Evolutionary conservation across 2,113 vertebrate species (phyloP).

Genomic region (Podilymbus podiceps): DNA sequence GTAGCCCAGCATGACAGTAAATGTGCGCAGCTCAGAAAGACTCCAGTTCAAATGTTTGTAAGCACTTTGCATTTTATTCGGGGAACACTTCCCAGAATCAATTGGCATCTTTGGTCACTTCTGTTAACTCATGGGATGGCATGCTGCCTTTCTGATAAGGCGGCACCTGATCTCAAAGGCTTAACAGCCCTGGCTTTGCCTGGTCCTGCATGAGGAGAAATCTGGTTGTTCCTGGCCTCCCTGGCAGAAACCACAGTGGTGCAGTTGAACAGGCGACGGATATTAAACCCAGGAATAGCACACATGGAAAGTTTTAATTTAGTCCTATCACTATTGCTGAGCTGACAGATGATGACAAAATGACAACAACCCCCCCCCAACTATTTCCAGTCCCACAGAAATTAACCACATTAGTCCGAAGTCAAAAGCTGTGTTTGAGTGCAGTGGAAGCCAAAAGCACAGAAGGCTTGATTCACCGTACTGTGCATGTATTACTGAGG

Average conservation of each 20-base stretch:
- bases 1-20: background rate
- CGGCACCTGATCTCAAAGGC: background rate
- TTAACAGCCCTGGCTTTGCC: background rate
- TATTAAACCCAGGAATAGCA: background rate
- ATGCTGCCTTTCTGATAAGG: background rate
- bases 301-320: background rate
- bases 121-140: background rate
- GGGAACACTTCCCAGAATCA: background rate
- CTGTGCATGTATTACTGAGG: background rate
- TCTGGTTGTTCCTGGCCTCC: background rate
- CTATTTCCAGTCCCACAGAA: background rate
- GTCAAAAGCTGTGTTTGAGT: background rate
- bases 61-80: background rate
- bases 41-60: background rate
- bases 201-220: background rate
- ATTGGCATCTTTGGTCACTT: background rate
- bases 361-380: background rate
- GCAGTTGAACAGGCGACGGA: background rate
- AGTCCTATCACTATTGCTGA: background rate
- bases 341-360: background rate
- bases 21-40: background rate
- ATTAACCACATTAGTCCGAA: background rate
- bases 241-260: background rate
- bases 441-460: background rate
- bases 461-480: background rate